Evolutionary conservation across 2,113 vertebrate genomes (phyloP), one percentile per base, ranked within the genome.

Genomic region (Dicentrarchus labrax): DNA sequence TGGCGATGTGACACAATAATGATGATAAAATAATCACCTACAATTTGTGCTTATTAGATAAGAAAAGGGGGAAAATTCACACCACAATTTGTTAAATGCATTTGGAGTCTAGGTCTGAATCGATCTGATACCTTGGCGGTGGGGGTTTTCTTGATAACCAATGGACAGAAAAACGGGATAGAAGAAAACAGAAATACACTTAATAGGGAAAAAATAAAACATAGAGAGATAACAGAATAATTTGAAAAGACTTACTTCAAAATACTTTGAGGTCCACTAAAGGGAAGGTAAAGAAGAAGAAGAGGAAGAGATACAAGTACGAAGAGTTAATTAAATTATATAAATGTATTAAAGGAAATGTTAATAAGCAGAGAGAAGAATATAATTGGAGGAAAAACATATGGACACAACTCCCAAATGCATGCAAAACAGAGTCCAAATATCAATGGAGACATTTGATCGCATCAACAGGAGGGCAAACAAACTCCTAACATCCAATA

Each of bases 201-300:
- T 56, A 77, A 78, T 41, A 71, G 73, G 8, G 4, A 2, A 53
- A n/a, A 17, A 39, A 61, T 62, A 17, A 36, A 72, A 67, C 3
- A 38, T 1, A 65, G 21, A 53, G n/a, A 82, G 15, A 51, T 9
- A 19, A 5, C 2, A 0, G 8, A 72, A 47, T 30, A 16, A 9
- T 72, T 19, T 62, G 62, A 56, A 53, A 43, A 45, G 17, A 93
- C 95, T 94, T 94, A 95, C 94, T 93, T 95, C 51, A 93, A 78
- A 83, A 93, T 84, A 89, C 76, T 94, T 4, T 91, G 93, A 77
- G 94, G 93, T 80, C 94, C 93, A 94, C 94, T 95, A 41, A 43
- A 56, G 30, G 43, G 19, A 51, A 65, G 48, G 54, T 41, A 59
- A 72, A 86, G 80, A 11, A 64, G 77, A 80, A 65, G 21, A 65